Evolutionary conservation across 2,888 invertebrate species (phyloP), one percentile per base, ranked within the genome.

Genomic region (Drosophila infuscata): DNA sequence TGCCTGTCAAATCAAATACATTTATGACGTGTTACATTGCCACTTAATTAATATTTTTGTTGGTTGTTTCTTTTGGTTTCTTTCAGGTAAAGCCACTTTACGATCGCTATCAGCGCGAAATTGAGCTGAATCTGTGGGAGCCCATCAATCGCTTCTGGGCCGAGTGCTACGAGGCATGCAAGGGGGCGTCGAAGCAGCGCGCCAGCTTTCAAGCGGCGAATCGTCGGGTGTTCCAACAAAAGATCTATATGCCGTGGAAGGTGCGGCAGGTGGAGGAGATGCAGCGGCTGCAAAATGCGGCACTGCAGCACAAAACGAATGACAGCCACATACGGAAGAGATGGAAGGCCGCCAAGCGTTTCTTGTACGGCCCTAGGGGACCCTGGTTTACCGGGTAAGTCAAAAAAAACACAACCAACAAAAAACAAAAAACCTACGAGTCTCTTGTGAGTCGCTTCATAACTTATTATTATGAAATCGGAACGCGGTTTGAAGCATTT

Each of bases 101-200:
- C 83, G 94, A 94, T 71, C 93, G 93, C 54, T 95, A 95, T 83
- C 94, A 94, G 68, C 93, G 94, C 46, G 94, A 94, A 76, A 93
- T 94, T 57, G 94, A 94, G 78, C 92, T 94, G 52, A 93, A 93
- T 67, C 89, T 94, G 43, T 94, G 94, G 85, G 94, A 94, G 83
- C 93, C 94, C 8, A 94, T 95, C 84, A 94, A 94, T 88, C 94
- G 93, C 9, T 95, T 94, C 91, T 95, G 95, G 95, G 94, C 94
- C 20, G 94, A 95, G 75, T 95, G 95, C 83, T 95, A 95, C 79
- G 95, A 95, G 82, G 94, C 94, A 1, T 94, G 95, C 84, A 95
- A 95, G 92, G 91, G 94, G 8, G 94, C 94, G 25, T 93, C 94
- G 30, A 95, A 95, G 82, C 94, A 93, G 67, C 92, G 94, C 12